Percentiles rank a stretch among this genome's conserved stretches.
These are phyloP conservation scores for Corapipo altera DNA, from an alignment of 2,113 vertebrate genomes.

Conservation along the genomic window DNA sequence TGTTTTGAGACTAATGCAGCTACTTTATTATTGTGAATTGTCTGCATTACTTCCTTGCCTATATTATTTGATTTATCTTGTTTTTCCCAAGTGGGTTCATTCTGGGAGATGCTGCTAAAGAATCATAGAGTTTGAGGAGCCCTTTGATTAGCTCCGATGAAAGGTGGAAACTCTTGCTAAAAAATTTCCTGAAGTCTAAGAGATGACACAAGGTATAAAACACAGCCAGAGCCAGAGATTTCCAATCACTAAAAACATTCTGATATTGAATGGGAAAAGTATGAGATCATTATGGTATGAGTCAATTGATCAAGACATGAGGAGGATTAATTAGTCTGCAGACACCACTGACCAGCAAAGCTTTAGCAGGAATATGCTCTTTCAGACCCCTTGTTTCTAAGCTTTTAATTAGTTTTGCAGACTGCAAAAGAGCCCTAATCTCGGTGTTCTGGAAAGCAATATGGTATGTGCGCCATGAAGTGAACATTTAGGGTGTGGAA, in stretches of 20 bases:
- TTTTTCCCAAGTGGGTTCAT: neutral
- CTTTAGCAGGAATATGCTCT: neutral
- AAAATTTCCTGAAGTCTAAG: neutral
- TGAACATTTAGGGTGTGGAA: neutral
- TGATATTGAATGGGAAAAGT: neutral
- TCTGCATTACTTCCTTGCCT: neutral
- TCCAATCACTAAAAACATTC: neutral
- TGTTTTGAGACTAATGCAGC: conserved; percentile 44
- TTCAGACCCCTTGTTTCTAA: neutral
- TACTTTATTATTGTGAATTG: conserved; percentile 32
- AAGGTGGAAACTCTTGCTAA: neutral
- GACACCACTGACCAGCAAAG: neutral
- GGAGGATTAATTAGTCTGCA: neutral
- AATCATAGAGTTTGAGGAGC: neutral
- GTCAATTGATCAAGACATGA: neutral
- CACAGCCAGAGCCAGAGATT: neutral
- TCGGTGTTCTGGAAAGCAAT: neutral
- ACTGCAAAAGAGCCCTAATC: neutral
- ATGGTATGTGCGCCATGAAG: neutral
- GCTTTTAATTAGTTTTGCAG: neutral
- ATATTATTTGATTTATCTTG: conserved; percentile 14
- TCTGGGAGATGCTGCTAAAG: neutral
- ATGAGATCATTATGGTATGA: neutral
- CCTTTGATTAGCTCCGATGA: neutral
- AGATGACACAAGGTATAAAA: neutral